Base-by-base conservation (phyloP, 2,888 invertebrate genomes). In the Diarsia brunnea region DNA sequence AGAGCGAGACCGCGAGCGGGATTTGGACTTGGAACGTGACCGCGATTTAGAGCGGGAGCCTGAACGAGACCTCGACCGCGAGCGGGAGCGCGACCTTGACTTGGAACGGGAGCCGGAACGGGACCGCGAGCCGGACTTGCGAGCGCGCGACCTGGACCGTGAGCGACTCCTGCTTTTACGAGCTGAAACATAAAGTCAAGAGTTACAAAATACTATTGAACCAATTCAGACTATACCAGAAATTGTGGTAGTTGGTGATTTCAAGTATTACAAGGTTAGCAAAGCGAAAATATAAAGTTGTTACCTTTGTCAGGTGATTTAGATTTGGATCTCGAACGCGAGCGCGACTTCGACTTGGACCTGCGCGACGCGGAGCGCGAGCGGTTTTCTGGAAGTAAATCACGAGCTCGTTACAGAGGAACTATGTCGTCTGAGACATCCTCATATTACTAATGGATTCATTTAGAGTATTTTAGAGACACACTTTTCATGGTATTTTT, bases 1-100 rank as follows among this genome's bases (percentile, higher is more conserved):
- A 1, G 94, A 93, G 0, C 90, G 85, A 8, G 92, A 92, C 7
- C 87, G 78, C 19, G 93, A 94, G 11, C 86, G 67, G 12, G 75
- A 73, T n/a, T 64, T 70, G 19, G 74, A 73, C 58, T 71, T 87
- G 71, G 91, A 93, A 21, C 92, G 85, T 19, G 92, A 93, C 84
- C 89, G 68, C 4, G 75, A 75, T 43, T 79, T 72, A 4, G 90
- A 93, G 66, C 79, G 85, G 24, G 94, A 94, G 2, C 91, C 85
- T 0, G 94, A 93, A 0, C 90, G 85, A 4, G 92, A 92, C 19
- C 85, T 84, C 8, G 90, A 91, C 0, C 87, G 73, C 0, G 88
- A 89, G 2, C 76, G 66, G 0, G 88, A 88, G 0, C 73, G 45
- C 0, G 88, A 87, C 16, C 73, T 78, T 0, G 90, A 90, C 3